These are phyloP conservation scores for Philereme transversata DNA, from an alignment of 2,888 invertebrate species.

Conservation along the genomic window DNA sequence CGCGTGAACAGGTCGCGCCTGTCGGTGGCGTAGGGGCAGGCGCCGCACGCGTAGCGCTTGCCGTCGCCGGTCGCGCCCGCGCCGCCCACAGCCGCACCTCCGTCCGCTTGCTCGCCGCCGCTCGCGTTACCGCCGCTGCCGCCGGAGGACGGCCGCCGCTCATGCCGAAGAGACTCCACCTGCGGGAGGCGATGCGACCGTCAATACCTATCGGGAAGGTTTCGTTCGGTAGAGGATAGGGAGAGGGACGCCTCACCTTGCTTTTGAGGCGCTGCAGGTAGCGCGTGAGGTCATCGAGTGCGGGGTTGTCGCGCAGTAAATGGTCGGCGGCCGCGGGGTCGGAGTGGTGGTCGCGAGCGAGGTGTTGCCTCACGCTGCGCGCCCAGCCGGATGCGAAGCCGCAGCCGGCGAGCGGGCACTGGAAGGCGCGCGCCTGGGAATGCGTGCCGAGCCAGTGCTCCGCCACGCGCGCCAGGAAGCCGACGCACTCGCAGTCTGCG, in stretches of 20 bases:
- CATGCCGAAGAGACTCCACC: constrained; percentile 59
- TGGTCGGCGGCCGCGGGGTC: constrained; percentile 86
- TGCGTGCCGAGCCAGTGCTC: constrained; percentile 91
- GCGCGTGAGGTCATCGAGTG: constrained; percentile 89
- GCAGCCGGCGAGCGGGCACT: constrained; percentile 87
- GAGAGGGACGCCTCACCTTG: constrained; percentile 65
- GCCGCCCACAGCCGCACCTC: constrained; percentile 24
- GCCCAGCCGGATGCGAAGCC: constrained; percentile 91
- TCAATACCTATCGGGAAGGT: background rate
- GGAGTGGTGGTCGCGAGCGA: constrained; percentile 88
- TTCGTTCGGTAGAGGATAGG: background rate
- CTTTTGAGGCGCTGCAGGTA: constrained; percentile 87
- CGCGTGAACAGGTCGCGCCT: constrained; percentile 95
- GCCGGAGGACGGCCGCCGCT: constrained; percentile 47
- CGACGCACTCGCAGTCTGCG: constrained; percentile 90
- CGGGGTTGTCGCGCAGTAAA: constrained; percentile 88
- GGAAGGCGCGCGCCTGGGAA: constrained; percentile 86
- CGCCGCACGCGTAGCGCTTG: constrained; percentile 93
- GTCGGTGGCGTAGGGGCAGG: constrained; percentile 96
- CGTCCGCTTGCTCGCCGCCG: constrained; percentile 32
- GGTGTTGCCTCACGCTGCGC: constrained; percentile 88
- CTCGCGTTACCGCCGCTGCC: constrained; percentile 24
- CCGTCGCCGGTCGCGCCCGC: constrained; percentile 44
- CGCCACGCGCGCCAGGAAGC: constrained; percentile 88
- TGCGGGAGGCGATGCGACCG: constrained; percentile 56